Percentiles rank a stretch among this genome's conserved stretches.
These are phyloP conservation scores for Aspidoscelis tigris DNA, from an alignment of 2,113 vertebrate genomes.

Conservation along the genomic window DNA sequence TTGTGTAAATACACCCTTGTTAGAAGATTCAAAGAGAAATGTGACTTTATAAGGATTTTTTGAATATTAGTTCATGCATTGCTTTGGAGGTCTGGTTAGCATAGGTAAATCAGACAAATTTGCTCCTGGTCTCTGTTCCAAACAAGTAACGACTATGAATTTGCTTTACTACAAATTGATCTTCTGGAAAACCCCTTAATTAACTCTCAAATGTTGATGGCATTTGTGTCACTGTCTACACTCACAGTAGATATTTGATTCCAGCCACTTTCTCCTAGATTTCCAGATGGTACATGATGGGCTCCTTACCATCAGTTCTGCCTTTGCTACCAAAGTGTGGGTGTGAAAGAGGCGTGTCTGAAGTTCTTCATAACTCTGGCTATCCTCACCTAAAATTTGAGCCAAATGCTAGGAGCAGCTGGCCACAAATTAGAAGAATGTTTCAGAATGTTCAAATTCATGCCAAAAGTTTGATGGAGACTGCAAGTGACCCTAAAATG, in stretches of 20 bases:
- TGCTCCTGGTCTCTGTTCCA: too few species aligned
- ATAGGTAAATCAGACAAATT: too few species aligned
- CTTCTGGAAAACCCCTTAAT: neutral
- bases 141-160: neutral
- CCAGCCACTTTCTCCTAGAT: neutral
- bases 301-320: neutral
- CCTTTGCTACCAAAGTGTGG: neutral
- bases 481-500: neutral
- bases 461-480: neutral
- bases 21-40: too few species aligned
- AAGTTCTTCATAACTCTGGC: neutral
- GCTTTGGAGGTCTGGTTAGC: too few species aligned
- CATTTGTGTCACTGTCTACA: neutral
- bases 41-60: too few species aligned
- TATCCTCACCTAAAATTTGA: neutral
- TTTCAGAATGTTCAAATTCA: constrained; percentile 15
- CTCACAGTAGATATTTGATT: neutral
- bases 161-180: neutral
- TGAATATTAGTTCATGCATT: too few species aligned
- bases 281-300: neutral
- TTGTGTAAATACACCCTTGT: too few species aligned
- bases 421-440: constrained; percentile 14
- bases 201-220: constrained; percentile 13
- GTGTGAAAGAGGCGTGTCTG: neutral
- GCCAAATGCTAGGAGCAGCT: neutral